Evolutionary conservation across 2,113 vertebrate genomes (phyloP).

Genomic region (Gallinago undulata): DNA sequence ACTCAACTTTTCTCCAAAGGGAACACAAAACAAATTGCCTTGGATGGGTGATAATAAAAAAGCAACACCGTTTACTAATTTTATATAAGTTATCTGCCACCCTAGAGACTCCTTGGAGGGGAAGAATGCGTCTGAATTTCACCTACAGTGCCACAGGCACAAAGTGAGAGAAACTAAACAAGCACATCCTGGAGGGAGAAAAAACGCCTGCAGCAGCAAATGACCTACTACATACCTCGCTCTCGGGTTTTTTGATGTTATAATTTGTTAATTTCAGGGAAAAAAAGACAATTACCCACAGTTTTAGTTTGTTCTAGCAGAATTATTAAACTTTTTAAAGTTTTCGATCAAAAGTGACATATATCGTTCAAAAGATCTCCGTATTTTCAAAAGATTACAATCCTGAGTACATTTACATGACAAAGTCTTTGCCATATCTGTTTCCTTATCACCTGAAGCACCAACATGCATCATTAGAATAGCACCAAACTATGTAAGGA

Average conservation of each 20-base stretch:
- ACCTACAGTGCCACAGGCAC: constrained; percentile 83
- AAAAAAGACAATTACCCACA: constrained; percentile 74
- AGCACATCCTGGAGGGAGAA: constrained; percentile 82
- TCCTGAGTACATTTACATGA: constrained; percentile 33
- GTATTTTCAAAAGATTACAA: constrained; percentile 56
- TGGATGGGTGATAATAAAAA: constrained; percentile 69
- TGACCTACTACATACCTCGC: constrained; percentile 82
- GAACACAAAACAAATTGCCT: constrained; percentile 52
- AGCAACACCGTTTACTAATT: constrained; percentile 75
- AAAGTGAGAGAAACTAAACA: constrained; percentile 89
- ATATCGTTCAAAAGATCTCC: constrained; percentile 30
- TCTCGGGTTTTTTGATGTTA: constrained; percentile 72
- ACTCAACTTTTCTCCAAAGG: background rate
- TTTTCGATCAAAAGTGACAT: constrained; percentile 72
- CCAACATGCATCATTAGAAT: constrained; percentile 25
- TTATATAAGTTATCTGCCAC: constrained; percentile 71
- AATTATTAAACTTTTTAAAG: constrained; percentile 71
- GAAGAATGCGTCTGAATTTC: constrained; percentile 83
- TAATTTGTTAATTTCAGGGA: constrained; percentile 77
- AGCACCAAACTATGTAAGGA: background rate
- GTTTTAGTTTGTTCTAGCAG: constrained; percentile 68
- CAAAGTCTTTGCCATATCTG: constrained; percentile 26
- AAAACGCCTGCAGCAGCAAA: constrained; percentile 79
- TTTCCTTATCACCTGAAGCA: constrained; percentile 32
- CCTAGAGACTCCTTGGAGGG: constrained; percentile 78